These are phyloP conservation scores for Cyclina sinensis DNA, from an alignment of 1,140 invertebrate species.

Conservation along the genomic window DNA sequence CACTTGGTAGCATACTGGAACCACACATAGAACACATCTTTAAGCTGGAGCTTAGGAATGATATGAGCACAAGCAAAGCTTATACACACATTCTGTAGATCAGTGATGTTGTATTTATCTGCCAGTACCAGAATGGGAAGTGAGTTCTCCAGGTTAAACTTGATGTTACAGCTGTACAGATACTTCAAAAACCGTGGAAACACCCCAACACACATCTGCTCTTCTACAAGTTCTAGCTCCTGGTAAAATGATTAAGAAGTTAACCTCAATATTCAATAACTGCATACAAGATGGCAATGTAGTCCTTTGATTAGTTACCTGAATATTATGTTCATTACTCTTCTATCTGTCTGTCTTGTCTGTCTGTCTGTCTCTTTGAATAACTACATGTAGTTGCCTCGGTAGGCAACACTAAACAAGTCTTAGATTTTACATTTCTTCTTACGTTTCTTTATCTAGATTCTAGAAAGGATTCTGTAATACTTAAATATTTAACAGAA, in stretches of 20 bases:
- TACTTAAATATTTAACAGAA: too few relatives aligned
- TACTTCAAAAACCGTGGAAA: constrained; percentile 86
- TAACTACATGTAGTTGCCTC: too few relatives aligned
- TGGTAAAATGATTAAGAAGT: constrained; percentile 64
- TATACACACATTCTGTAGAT: constrained; percentile 86
- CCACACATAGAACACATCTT: constrained; percentile 87
- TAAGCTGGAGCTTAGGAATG: constrained; percentile 86
- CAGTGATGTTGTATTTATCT: constrained; percentile 87
- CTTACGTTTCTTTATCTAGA: too few relatives aligned
- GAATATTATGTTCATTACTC: too few relatives aligned
- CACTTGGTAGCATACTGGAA: constrained; percentile 87
- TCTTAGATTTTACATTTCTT: too few relatives aligned
- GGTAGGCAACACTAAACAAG: too few relatives aligned
- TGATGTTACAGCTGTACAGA: constrained; percentile 86
- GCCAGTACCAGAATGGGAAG: constrained; percentile 86
- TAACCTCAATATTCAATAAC: too few relatives aligned
- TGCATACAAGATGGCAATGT: too few relatives aligned
- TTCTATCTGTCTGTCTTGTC: too few relatives aligned
- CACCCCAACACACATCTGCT: constrained; percentile 83
- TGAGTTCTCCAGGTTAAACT: constrained; percentile 85
- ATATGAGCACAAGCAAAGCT: constrained; percentile 86
- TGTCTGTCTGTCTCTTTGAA: too few relatives aligned
- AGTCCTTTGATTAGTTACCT: too few relatives aligned
- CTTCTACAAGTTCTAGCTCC: constrained; percentile 86
- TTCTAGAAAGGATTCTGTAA: too few relatives aligned